Evolutionary conservation across 2,888 invertebrate genomes (phyloP), one percentile per base, ranked within the genome.

Genomic region (Eumerus sabulonum): DNA sequence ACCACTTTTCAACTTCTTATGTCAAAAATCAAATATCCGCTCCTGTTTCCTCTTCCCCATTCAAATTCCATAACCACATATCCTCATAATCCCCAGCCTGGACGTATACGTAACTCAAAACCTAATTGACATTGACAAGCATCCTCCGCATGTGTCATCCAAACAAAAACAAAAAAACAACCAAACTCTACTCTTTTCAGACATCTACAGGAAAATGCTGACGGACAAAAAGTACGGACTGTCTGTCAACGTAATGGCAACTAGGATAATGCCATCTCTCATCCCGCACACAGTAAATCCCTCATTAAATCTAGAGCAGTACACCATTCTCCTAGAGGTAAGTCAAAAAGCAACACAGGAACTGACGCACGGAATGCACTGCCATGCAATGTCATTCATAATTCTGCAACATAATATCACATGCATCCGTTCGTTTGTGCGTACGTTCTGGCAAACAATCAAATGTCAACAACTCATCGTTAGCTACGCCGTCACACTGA

Each of bases 251-350:
- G 91, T 97, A 84, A 95, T 98, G 93, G 98, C 98, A 7, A 96
- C 96, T 11, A 93, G 95, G 86, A 96, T 98, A 85, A 95, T 98
- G 92, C 98, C 98, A 7, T 93, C 95, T 12, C 91, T 98, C 62
- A 93, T 97, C 70, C 98, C 98, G 16, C 96, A 96, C 87, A 95
- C 97, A 0, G 94, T 98, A 71, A 98, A 97, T 89, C 96, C 97
- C 12, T 92, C 93, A 45, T 90, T 96, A 79, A 94, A 93, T 87
- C 90, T 96, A 85, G 95, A 96, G 82, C 95, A 96, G 89, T 96
- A 96, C 86, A 93, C 93, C 67, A 91, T 92, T 83, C 91, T 96
- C 35, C 91, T 96, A 81, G 94, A 95, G 88, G 89, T 90, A 83
- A 72, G 85, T 82, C 19, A 53, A 47, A 45, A n/a, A 11, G 17